Evolutionary conservation across 2,113 vertebrate genomes (phyloP).

Genomic region (Neodontobutis hainanensis): DNA sequence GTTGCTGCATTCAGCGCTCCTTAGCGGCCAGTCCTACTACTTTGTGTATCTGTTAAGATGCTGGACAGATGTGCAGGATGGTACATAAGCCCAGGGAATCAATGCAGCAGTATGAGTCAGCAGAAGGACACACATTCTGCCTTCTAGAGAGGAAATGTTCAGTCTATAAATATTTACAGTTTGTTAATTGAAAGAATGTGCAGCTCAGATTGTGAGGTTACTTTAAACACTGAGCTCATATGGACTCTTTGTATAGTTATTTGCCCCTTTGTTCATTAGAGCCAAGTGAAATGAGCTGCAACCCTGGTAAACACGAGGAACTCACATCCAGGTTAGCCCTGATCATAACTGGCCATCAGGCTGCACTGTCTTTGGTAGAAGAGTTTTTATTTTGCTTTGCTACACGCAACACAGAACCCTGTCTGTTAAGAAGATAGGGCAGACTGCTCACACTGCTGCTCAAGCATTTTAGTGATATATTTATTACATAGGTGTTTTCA

Average conservation of each 20-base stretch:
- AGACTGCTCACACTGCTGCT: constrained; percentile 54
- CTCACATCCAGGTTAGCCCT: constrained; percentile 31
- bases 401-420: constrained; percentile 27
- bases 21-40: background rate
- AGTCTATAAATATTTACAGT: constrained; percentile 78
- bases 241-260: constrained; percentile 61
- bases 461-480: constrained; percentile 49
- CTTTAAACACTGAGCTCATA: constrained; percentile 71
- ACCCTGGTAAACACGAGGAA: constrained; percentile 40
- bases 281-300: constrained; percentile 66
- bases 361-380: constrained; percentile 28
- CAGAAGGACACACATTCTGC: constrained; percentile 46
- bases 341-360: constrained; percentile 19
- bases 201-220: constrained; percentile 58
- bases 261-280: constrained; percentile 63
- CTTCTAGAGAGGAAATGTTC: constrained; percentile 76
- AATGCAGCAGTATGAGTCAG: constrained; percentile 57
- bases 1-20: background rate
- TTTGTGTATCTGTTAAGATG: constrained; percentile 1
- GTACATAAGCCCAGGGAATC: constrained; percentile 56
- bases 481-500: constrained; percentile 46
- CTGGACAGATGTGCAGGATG: constrained; percentile 32
- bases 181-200: constrained; percentile 77
- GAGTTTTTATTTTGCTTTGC: constrained; percentile 49
- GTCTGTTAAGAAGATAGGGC: constrained; percentile 31